Percentiles rank a stretch among this genome's conserved stretches.
phyloP scores from a whole-genome alignment of 2,888 invertebrate genomes.

The Macrophya alboannulata region DNA sequence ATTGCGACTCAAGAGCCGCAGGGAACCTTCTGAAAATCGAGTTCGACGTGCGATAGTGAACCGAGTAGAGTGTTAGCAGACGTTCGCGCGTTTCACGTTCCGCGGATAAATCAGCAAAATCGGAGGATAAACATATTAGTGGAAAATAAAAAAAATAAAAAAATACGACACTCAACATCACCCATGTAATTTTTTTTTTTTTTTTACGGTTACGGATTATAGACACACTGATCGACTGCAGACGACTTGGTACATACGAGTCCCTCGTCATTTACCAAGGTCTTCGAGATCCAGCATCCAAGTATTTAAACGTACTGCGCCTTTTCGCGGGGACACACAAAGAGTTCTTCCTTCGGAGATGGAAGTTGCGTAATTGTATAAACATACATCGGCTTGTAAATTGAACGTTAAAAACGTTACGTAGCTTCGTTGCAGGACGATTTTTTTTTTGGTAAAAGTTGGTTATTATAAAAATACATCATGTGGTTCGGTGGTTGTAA shows the following conservation, averaged over 20 bases:
- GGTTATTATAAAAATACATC: neutral
- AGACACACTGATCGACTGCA: neutral
- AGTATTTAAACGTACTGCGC: constrained; percentile 65
- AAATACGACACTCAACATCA: neutral
- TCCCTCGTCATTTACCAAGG: constrained; percentile 68
- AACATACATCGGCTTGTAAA: too few species aligned
- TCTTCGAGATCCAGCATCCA: constrained; percentile 64
- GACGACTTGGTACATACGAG: neutral
- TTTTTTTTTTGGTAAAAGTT: neutral
- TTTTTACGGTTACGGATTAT: neutral
- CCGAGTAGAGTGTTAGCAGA: neutral
- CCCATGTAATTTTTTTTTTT: neutral
- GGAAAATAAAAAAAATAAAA: neutral
- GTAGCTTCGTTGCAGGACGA: neutral
- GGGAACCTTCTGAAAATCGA: neutral
- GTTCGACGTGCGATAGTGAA: neutral
- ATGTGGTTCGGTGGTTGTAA: constrained; percentile 31
- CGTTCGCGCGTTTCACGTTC: neutral
- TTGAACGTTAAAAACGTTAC: neutral
- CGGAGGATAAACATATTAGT: neutral
- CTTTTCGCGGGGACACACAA: constrained; percentile 55
- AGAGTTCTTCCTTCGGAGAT: constrained; percentile 59
- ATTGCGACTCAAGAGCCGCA: neutral
- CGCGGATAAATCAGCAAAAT: neutral
- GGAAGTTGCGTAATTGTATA: constrained; percentile 60